Evolutionary conservation across 1,140 invertebrate species (phyloP).

Genomic region (Neotoxoptera formosana): DNA sequence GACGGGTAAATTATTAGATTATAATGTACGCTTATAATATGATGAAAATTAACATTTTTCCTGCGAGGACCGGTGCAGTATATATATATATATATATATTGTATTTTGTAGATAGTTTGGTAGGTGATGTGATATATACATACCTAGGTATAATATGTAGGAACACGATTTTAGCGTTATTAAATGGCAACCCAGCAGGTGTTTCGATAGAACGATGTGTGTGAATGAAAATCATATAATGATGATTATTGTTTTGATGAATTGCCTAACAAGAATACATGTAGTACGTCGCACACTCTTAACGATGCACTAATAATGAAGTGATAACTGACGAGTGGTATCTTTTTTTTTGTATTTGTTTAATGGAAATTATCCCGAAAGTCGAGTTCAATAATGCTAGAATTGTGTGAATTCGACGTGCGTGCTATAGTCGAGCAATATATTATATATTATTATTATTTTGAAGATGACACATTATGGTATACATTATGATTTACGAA

Average conservation of each 20-base stretch:
- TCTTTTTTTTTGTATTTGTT: constrained; percentile 14
- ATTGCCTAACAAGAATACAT: constrained; percentile 7
- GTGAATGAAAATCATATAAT: constrained; percentile 29
- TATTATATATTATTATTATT: background rate
- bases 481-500: background rate
- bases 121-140: background rate
- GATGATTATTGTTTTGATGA: constrained; percentile 13
- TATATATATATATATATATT: background rate
- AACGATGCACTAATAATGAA: background rate
- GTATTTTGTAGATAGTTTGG: background rate
- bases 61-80: too few species aligned
- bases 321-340: background rate
- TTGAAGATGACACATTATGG: background rate
- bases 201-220: background rate
- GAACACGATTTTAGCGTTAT: constrained; percentile 7
- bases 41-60: constrained; percentile 35
- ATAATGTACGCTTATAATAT: background rate
- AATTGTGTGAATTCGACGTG: background rate
- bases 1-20: background rate
- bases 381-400: background rate
- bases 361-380: background rate
- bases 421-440: background rate
- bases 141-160: too few species aligned
- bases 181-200: constrained; percentile 27
- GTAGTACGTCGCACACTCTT: background rate